These are phyloP conservation scores for Umimayanthus chanpuru DNA, from an alignment of 92 coral and sea anemone species.

Conservation along the genomic window DNA sequence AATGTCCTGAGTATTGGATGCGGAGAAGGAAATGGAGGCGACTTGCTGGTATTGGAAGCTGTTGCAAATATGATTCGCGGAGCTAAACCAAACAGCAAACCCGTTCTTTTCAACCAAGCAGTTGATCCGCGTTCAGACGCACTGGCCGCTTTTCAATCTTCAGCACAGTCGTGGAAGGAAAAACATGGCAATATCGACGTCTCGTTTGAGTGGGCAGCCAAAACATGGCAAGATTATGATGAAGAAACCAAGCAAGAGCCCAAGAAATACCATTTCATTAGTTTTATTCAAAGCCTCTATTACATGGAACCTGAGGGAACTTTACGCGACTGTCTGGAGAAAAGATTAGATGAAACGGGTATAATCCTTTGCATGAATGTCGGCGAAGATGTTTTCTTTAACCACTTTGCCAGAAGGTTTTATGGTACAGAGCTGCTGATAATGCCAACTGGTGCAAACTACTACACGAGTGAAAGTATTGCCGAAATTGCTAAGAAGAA, in stretches of 20 bases:
- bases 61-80: slow-evolving; percentile 18
- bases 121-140: slow-evolving; percentile 40
- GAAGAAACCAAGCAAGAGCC: slow-evolving; percentile 29
- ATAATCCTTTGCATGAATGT: slow-evolving; percentile 39
- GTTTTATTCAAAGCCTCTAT: slow-evolving; percentile 50
- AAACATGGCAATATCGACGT: background rate
- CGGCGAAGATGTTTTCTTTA: slow-evolving; percentile 22
- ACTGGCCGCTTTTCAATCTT: background rate
- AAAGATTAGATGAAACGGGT: slow-evolving; percentile 39
- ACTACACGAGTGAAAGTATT: slow-evolving; percentile 22
- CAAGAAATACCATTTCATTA: slow-evolving; percentile 32
- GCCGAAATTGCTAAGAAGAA: slow-evolving; percentile 45
- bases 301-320: slow-evolving; percentile 41
- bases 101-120: slow-evolving; percentile 36
- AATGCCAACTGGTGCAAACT: slow-evolving; percentile 6
- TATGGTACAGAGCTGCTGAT: slow-evolving; percentile 21
- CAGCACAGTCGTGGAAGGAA: slow-evolving; percentile 23
- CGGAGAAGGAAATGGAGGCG: slow-evolving; percentile 45
- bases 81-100: background rate
- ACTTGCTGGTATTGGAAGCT: slow-evolving; percentile 31
- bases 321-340: slow-evolving; percentile 37
- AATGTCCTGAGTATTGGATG: slow-evolving; percentile 47
- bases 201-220: background rate
- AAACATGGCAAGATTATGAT: slow-evolving; percentile 43
- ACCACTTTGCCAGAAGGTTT: slow-evolving; percentile 14